These are phyloP conservation scores for Diadegma fenestrale DNA, from an alignment of 2,888 invertebrate genomes.

Conservation along the genomic window DNA sequence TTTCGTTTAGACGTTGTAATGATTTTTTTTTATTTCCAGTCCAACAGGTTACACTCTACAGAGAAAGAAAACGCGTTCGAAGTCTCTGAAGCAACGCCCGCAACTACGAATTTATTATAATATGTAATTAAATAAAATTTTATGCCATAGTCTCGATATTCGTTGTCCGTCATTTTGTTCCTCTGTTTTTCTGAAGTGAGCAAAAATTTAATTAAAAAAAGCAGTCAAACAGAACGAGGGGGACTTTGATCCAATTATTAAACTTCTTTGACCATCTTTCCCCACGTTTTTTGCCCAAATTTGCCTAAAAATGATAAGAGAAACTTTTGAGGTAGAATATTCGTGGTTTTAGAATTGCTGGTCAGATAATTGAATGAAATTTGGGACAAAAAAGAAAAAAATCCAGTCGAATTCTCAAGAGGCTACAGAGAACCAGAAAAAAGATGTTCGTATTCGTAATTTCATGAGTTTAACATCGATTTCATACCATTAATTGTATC, in stretches of 20 bases:
- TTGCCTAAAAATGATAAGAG: neutral
- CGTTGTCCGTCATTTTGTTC: neutral
- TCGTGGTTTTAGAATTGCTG: too few species aligned
- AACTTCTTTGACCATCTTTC: neutral
- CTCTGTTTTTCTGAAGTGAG: neutral
- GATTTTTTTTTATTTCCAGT: slow-evolving; percentile 87
- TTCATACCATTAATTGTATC: too few species aligned
- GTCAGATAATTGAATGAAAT: too few species aligned
- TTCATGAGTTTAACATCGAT: too few species aligned
- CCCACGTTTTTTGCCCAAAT: neutral
- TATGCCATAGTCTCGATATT: neutral
- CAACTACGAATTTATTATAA: slow-evolving; percentile 31
- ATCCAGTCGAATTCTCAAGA: too few species aligned
- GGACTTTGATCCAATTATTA: neutral
- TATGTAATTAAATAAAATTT: slow-evolving; percentile 42
- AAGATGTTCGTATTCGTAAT: too few species aligned
- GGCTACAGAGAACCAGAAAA: too few species aligned
- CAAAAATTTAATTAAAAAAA: neutral
- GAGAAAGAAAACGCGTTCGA: slow-evolving; percentile 91
- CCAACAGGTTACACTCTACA: slow-evolving; percentile 88
- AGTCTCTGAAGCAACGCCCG: slow-evolving; percentile 85
- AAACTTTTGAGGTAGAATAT: too few species aligned
- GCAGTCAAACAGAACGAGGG: neutral
- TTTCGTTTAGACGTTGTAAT: neutral
- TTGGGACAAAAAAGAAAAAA: too few species aligned